Evolutionary conservation across 1,140 invertebrate genomes (phyloP).

Genomic region (Zophobas atratus): DNA sequence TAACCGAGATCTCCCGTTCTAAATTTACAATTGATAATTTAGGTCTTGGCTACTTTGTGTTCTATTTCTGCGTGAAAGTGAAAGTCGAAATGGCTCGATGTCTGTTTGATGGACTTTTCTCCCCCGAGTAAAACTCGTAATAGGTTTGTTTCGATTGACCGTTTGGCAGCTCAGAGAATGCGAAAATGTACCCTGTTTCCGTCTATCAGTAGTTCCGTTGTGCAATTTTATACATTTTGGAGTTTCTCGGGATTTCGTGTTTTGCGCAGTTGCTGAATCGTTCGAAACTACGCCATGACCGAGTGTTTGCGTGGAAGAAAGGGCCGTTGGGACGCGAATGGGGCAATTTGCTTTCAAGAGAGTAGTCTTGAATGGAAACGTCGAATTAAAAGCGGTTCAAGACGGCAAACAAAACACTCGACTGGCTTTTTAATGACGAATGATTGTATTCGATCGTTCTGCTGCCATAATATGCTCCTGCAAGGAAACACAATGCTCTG

Average conservation of each 20-base stretch:
- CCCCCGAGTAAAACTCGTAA: no score
- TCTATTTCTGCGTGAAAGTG: slow-evolving; percentile 49
- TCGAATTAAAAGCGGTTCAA: slow-evolving; percentile 34
- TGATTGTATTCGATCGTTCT: slow-evolving; percentile 35
- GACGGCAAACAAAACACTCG: slow-evolving; percentile 32
- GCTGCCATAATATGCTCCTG: slow-evolving; percentile 30
- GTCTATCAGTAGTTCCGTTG: slow-evolving; percentile 1
- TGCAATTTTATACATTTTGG: slow-evolving; percentile 8
- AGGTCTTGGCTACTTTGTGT: slow-evolving; percentile 49
- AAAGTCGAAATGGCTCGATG: slow-evolving; percentile 32
- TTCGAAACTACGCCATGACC: neutral
- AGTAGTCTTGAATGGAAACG: slow-evolving; percentile 3
- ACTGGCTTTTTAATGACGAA: slow-evolving; percentile 35
- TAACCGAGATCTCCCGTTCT: slow-evolving; percentile 44
- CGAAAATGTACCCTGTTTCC: slow-evolving; percentile 7
- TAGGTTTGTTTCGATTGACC: no score
- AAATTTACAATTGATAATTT: slow-evolving; percentile 40
- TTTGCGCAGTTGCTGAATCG: neutral
- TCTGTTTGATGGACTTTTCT: no score
- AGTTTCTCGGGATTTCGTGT: no score
- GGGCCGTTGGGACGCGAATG: slow-evolving; percentile 23
- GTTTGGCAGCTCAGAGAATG: no score
- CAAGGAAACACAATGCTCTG: slow-evolving; percentile 45
- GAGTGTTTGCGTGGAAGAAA: slow-evolving; percentile 9
- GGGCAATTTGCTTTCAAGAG: slow-evolving; percentile 36